Conservation (phyloP, 2,113 vertebrate species). For the Dendropsophus ebraccatus region DNA sequence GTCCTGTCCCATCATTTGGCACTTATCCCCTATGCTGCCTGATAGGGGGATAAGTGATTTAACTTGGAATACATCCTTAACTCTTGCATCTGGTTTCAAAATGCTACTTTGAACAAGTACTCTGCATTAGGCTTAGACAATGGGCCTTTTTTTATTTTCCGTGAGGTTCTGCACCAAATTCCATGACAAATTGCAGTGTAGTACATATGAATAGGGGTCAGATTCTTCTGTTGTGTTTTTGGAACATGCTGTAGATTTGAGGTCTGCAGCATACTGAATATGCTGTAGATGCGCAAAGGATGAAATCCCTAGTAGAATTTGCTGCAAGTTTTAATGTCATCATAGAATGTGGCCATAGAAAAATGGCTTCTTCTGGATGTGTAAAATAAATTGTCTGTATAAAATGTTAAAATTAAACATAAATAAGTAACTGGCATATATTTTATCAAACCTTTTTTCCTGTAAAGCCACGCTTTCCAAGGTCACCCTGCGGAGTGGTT, state of each 20-base stretch:
- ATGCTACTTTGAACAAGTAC: not conserved
- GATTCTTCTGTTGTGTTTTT: too few relatives aligned
- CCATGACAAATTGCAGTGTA: not conserved
- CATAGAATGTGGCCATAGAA: not conserved
- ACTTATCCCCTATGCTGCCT: too few relatives aligned
- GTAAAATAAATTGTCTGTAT: not conserved
- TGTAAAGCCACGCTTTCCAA: constrained; percentile 7
- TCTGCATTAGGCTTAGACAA: too few relatives aligned
- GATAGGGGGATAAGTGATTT: too few relatives aligned
- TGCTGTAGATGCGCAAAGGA: not conserved
- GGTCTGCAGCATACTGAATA: not conserved
- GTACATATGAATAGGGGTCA: too few relatives aligned
- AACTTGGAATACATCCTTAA: too few relatives aligned
- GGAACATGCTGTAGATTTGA: not conserved
- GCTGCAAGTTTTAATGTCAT: not conserved
- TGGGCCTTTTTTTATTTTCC: too few relatives aligned
- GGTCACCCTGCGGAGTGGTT: constrained; percentile 35
- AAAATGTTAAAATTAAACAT: not conserved
- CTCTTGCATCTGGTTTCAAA: not conserved
- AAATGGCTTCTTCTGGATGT: not conserved
- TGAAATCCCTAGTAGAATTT: not conserved
- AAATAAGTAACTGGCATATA: too few relatives aligned
- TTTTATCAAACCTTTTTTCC: constrained; percentile 35
- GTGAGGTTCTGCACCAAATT: too few relatives aligned
- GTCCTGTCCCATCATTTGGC: too few relatives aligned